Evolutionary conservation across 1,140 invertebrate species (phyloP).

Genomic region (Listronotus oregonensis): DNA sequence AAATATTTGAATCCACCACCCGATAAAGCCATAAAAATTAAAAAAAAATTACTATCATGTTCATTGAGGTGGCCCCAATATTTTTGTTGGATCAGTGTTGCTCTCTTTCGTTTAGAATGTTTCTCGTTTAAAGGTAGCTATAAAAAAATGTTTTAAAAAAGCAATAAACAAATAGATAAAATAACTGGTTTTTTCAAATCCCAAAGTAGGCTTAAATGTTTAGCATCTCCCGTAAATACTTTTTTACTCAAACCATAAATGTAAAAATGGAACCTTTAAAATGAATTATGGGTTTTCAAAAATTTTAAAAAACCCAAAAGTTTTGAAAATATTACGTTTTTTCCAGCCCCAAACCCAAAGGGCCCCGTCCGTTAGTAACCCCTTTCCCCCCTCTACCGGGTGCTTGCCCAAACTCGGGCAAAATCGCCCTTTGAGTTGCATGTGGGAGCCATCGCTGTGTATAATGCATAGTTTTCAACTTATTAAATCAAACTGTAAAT

Average conservation of each 20-base stretch:
- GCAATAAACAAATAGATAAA: not conserved
- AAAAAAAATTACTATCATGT: constrained; percentile 63
- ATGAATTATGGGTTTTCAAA: no score
- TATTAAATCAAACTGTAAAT: constrained; percentile 69
- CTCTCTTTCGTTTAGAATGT: constrained; percentile 61
- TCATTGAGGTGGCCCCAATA: constrained; percentile 61
- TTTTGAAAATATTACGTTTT: constrained; percentile 42
- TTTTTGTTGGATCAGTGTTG: constrained; percentile 63
- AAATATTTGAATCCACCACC: constrained; percentile 37
- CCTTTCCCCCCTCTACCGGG: constrained; percentile 77
- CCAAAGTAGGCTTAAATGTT: no score
- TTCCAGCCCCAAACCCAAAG: constrained; percentile 39
- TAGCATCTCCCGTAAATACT: no score
- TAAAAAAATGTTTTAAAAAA: constrained; percentile 5
- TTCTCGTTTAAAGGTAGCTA: not conserved
- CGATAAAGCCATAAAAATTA: constrained; percentile 39
- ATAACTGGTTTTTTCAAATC: not conserved
- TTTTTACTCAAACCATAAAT: no score
- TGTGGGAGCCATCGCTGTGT: constrained; percentile 81
- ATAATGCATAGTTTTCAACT: constrained; percentile 84
- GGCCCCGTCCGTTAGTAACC: constrained; percentile 54
- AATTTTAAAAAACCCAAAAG: no score
- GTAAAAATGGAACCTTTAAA: no score
- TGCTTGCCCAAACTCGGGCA: constrained; percentile 86
- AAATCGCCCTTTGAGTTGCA: constrained; percentile 84